Conservation (phyloP, 2,888 invertebrate genomes). For the Clunio marinus region DNA sequence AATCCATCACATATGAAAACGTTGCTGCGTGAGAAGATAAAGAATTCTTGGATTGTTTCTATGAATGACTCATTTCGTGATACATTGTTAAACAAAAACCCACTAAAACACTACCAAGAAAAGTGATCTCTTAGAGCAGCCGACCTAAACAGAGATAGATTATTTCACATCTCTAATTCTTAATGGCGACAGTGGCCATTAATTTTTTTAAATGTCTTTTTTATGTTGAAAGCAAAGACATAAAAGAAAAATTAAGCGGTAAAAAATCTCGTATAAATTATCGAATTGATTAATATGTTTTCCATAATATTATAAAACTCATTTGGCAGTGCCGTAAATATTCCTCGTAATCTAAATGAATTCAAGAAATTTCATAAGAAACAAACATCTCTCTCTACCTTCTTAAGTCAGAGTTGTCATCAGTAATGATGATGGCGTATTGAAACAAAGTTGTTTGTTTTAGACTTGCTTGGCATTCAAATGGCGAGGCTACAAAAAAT, state of each 20-base stretch:
- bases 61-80: not conserved
- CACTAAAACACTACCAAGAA: too few relatives aligned
- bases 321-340: not conserved
- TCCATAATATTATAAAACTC: slow-evolving; percentile 13
- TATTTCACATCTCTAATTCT: not conserved
- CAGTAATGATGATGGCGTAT: too few relatives aligned
- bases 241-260: not conserved
- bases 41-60: not conserved
- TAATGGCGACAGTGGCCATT: slow-evolving; percentile 26
- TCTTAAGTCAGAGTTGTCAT: not conserved
- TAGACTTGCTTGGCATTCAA: too few relatives aligned
- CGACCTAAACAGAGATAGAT: not conserved
- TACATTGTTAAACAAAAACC: too few relatives aligned
- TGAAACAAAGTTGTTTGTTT: too few relatives aligned
- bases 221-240: not conserved
- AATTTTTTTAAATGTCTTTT: slow-evolving; percentile 9
- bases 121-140: not conserved
- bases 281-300: slow-evolving; percentile 35
- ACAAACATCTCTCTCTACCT: not conserved
- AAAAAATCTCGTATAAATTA: slow-evolving; percentile 29
- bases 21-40: not conserved
- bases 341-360: slow-evolving; percentile 13
- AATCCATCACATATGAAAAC: not conserved
- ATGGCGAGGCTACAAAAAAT: not conserved
- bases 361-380: not conserved